Conservation (phyloP, 2,888 invertebrate species). For the Pelosia muscerda region DNA sequence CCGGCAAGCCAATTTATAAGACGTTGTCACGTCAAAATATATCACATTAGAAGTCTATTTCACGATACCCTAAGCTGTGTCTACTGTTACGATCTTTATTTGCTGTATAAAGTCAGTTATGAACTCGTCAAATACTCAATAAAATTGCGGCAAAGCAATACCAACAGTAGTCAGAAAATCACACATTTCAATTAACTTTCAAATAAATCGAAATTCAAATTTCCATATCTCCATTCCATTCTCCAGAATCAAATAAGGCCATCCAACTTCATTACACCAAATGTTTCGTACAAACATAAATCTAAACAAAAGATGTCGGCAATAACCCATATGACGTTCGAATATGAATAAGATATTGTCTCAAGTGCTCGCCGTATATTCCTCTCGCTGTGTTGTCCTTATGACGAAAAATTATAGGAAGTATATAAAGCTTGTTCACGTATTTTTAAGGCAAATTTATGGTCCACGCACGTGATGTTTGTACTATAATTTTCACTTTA, state of each 20-base stretch:
- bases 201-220: background rate
- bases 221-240: background rate
- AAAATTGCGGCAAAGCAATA: too few species aligned
- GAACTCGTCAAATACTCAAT: too few species aligned
- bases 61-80: too few species aligned
- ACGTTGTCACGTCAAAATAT: too few species aligned
- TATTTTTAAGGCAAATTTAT: conserved; percentile 33
- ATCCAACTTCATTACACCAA: conserved; percentile 25
- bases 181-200: background rate
- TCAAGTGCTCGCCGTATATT: conserved; percentile 19
- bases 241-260: conserved; percentile 17
- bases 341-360: conserved; percentile 53
- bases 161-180: too few species aligned
- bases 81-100: too few species aligned
- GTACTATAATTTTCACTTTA: background rate
- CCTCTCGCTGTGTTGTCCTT: conserved; percentile 1
- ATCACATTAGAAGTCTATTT: too few species aligned
- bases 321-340: conserved; percentile 43
- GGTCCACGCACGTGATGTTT: background rate
- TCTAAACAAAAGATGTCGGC: conserved; percentile 26
- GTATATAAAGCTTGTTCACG: conserved; percentile 45
- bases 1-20: too few species aligned
- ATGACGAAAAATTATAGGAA: conserved; percentile 50
- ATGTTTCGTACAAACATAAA: conserved; percentile 20
- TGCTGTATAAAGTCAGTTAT: too few species aligned